phyloP scores from a whole-genome alignment of 2,113 vertebrate genomes.

The Steatornis caripensis region DNA sequence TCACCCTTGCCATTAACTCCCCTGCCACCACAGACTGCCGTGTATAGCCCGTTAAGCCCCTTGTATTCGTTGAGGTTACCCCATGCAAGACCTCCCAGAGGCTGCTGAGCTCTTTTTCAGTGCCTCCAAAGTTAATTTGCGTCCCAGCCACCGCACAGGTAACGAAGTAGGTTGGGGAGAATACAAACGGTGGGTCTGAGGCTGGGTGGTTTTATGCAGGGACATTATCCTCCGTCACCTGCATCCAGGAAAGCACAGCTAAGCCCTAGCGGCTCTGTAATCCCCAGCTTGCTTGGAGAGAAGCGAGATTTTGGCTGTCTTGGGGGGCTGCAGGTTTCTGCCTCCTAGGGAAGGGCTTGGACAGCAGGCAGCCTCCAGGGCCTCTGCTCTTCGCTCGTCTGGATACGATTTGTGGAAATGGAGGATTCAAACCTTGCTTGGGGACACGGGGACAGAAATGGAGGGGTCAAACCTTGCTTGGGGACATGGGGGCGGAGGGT shows the following conservation, averaged over 20 bases:
- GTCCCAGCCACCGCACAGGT: not conserved
- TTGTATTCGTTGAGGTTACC: not conserved
- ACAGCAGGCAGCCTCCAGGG: not conserved
- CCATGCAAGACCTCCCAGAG: not conserved
- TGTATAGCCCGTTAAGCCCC: fast-evolving
- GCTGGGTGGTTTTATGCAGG: not conserved
- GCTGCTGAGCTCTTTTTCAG: fast-evolving
- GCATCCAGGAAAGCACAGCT: not conserved
- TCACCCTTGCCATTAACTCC: not conserved
- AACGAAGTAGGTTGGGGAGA: not conserved
- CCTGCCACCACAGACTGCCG: not conserved
- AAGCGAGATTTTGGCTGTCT: not conserved
- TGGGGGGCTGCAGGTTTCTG: not conserved
- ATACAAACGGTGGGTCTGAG: not conserved
- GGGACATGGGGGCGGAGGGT: not conserved
- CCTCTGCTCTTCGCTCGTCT: not conserved
- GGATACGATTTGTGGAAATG: fast-evolving
- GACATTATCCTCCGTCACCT: not conserved
- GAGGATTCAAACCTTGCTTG: not conserved
- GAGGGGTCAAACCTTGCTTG: not conserved
- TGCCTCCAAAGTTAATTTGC: not conserved
- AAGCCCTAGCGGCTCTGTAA: not conserved
- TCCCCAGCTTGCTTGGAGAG: not conserved
- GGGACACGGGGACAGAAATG: fast-evolving
- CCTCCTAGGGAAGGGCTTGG: not conserved